Percentiles rank a stretch among this genome's conserved stretches.
Conservation (phyloP, 2,113 vertebrate species). For the Syngnathus typhle region DNA sequence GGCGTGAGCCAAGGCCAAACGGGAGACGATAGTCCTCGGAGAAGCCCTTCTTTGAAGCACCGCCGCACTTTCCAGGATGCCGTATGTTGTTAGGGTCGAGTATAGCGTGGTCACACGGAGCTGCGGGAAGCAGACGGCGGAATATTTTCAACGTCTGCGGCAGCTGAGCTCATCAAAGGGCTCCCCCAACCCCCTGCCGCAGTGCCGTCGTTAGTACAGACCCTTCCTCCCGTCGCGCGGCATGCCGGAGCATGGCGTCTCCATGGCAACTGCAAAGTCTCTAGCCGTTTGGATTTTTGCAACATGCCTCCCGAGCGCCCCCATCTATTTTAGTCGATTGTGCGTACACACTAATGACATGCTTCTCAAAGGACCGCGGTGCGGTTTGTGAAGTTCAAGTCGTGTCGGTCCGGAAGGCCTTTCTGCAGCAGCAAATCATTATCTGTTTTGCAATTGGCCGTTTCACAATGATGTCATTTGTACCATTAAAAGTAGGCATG, state of each 20-base stretch:
- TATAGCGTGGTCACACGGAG: background rate
- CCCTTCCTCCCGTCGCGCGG: slow-evolving; percentile 30
- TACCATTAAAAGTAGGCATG: background rate
- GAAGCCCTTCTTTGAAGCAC: background rate
- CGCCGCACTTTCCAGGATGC: slow-evolving; percentile 5
- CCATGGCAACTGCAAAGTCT: slow-evolving; percentile 51
- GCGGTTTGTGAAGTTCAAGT: slow-evolving; percentile 7
- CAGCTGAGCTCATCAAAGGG: slow-evolving; percentile 57
- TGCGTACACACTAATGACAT: slow-evolving; percentile 23
- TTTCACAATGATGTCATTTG: background rate
- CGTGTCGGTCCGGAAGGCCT: slow-evolving; percentile 4
- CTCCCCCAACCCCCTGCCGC: slow-evolving; percentile 17
- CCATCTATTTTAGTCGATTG: slow-evolving; percentile 27
- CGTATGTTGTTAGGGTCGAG: background rate
- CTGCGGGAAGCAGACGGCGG: slow-evolving; percentile 8
- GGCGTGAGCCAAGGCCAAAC: background rate
- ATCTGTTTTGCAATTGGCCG: slow-evolving; percentile 14
- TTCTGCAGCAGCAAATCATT: slow-evolving; percentile 29
- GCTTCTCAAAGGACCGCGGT: slow-evolving; percentile 33
- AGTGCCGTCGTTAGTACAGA: slow-evolving; percentile 41
- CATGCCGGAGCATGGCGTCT: slow-evolving; percentile 55
- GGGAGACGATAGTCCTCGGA: background rate
- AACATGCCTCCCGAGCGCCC: background rate
- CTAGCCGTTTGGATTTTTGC: slow-evolving; percentile 36
- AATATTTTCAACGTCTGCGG: slow-evolving; percentile 51